Evolutionary conservation across 2,797 vertebrate species (phyloP).

Genomic region (Haliaeetus albicilla): DNA sequence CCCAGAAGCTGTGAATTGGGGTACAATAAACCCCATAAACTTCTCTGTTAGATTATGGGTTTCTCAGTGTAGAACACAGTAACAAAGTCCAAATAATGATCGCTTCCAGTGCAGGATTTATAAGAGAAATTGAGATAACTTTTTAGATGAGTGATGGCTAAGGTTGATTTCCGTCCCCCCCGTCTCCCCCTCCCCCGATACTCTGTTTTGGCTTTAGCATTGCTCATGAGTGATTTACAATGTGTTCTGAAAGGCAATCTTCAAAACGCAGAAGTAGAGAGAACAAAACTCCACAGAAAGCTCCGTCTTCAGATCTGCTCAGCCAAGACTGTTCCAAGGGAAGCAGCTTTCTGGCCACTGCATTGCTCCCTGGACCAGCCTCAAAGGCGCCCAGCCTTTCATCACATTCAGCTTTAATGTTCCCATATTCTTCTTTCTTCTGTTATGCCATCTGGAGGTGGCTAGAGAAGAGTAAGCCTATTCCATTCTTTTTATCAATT

Average conservation of each 20-base stretch:
- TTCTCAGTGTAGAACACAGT: neutral
- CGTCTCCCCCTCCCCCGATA: neutral
- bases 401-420: neutral
- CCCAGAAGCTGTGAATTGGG: neutral
- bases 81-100: neutral
- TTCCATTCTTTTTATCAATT: neutral
- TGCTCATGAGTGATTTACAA: slow-evolving; percentile 10
- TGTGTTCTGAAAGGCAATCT: neutral
- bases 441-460: neutral
- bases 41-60: neutral
- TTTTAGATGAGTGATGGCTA: neutral
- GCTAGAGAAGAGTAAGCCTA: neutral
- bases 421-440: neutral
- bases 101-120: neutral
- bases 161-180: neutral
- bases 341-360: neutral
- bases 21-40: neutral
- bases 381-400: neutral
- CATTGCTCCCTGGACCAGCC: neutral
- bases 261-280: neutral
- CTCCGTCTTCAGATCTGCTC: neutral
- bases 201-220: neutral
- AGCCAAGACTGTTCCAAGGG: neutral
- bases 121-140: neutral
- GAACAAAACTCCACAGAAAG: neutral